Evolutionary conservation across 2,888 invertebrate species (phyloP).

Genomic region (Tetranychus truncatus): DNA sequence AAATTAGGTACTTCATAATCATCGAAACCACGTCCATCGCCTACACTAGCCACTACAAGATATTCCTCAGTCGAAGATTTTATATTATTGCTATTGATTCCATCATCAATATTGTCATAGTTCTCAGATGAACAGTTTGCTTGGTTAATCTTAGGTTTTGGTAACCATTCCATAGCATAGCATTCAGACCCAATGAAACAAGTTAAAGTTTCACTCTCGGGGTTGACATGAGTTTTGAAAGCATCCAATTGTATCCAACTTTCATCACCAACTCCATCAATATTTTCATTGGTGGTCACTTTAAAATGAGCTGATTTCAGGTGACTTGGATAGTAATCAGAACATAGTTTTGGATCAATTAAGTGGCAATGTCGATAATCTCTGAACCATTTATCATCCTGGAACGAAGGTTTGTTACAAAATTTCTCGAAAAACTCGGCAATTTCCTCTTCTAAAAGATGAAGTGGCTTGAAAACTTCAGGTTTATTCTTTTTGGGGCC

Average conservation of each 20-base stretch:
- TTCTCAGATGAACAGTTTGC: neutral
- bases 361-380: neutral
- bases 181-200: conserved; percentile 1
- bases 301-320: neutral
- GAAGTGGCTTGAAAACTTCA: neutral
- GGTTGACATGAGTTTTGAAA: neutral
- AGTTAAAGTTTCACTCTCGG: neutral
- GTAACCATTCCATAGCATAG: neutral
- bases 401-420: neutral
- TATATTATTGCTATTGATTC: neutral
- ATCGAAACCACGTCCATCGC: neutral
- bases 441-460: neutral
- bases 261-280: neutral
- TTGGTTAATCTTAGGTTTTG: neutral
- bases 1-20: neutral
- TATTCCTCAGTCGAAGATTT: neutral
- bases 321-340: neutral
- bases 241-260: neutral
- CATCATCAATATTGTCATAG: neutral
- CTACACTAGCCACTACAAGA: neutral
- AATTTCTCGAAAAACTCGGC: neutral
- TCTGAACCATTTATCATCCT: neutral
- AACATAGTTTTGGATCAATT: neutral
- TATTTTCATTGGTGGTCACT: neutral
- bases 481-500: neutral